Base-by-base conservation (phyloP, 1,140 invertebrate species). In the Sesamia nonagrioides region DNA sequence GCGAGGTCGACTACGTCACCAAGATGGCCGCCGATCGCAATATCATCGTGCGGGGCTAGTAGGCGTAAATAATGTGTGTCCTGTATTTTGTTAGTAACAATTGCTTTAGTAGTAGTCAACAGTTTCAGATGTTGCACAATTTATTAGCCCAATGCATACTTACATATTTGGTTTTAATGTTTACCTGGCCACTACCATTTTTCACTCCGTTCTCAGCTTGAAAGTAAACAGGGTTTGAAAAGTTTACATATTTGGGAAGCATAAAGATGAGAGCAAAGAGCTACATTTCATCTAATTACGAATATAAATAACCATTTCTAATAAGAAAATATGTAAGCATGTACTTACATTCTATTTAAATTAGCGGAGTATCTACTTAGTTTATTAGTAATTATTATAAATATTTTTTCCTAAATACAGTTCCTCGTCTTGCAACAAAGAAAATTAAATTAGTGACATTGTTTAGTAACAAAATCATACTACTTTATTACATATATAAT, bases 381-480 rank as follows among this genome's bases (percentile, higher is more conserved):
- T 15, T 60, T 11, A 60, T 35, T 60, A 60, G 5, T 35, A 33
- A 33, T 15, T 60, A 66, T 66, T 66, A 66, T 66, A 66, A 66
- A 66, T 42, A 11, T 40, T 4, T 13, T 1, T 42, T n/a, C 37
- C 21, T 42, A 63, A 8, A 56, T 11, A 11, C 15, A 35, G 33
- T 42, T 66, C 17, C 21, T 37, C n/a, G 5, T 21, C 17, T 21
- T 13, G 27, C 9, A 58, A 42, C 61, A 66, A 42, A 4, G 11
- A 18, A 40, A 9, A 45, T 66, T 66, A 66, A 66, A 66, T 66
- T 66, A 66, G 18, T 13, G n/a, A 66, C 60, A 40, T 66, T 58
- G n/a, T 66, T 66, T 21, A 66, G 61, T 66, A 66, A 37, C 37
- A 66, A 45, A 21, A 40, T 66, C 37, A 8, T 42, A 42, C 17